Evolutionary conservation across 1,140 invertebrate genomes (phyloP).

Genomic region (Onthophagus taurus): DNA sequence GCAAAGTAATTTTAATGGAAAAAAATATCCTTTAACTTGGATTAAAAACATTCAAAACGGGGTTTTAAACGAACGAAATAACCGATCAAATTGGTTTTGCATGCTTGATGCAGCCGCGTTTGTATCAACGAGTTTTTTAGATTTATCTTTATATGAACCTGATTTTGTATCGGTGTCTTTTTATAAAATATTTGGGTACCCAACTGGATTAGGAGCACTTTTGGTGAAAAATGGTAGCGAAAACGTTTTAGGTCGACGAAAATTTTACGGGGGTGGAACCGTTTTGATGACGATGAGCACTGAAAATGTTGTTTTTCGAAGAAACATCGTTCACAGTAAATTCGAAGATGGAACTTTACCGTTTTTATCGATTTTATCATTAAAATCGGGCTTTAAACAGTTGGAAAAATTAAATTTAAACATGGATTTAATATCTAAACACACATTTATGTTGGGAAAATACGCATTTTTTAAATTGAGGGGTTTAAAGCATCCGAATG

Average conservation of each 20-base stretch:
- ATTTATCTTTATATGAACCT: constrained; percentile 62
- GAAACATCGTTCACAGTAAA: constrained; percentile 60
- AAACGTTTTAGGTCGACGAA: constrained; percentile 53
- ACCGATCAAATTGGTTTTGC: constrained; percentile 60
- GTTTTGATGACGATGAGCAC: constrained; percentile 69
- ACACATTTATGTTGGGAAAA: constrained; percentile 68
- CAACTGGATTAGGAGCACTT: constrained; percentile 85
- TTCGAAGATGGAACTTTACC: constrained; percentile 92
- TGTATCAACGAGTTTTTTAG: constrained; percentile 67
- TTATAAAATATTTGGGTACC: constrained; percentile 98
- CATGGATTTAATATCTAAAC: constrained; percentile 58
- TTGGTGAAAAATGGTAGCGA: constrained; percentile 63
- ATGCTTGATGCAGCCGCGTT: constrained; percentile 80
- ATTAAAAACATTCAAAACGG: constrained; percentile 56
- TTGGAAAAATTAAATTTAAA: constrained; percentile 45
- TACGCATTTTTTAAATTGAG: constrained; percentile 59
- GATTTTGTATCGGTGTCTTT: constrained; percentile 92
- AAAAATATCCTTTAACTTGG: constrained; percentile 75
- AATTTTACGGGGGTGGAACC: constrained; percentile 88
- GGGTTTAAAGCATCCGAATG: constrained; percentile 64
- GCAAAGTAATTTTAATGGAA: constrained; percentile 91
- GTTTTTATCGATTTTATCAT: constrained; percentile 73
- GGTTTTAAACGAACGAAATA: constrained; percentile 41
- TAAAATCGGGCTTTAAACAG: constrained; percentile 73
- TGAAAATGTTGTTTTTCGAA: constrained; percentile 58